Evolutionary conservation across 2,888 invertebrate genomes (phyloP), one percentile per base, ranked within the genome.

Genomic region (Cryptus viduatorius): DNA sequence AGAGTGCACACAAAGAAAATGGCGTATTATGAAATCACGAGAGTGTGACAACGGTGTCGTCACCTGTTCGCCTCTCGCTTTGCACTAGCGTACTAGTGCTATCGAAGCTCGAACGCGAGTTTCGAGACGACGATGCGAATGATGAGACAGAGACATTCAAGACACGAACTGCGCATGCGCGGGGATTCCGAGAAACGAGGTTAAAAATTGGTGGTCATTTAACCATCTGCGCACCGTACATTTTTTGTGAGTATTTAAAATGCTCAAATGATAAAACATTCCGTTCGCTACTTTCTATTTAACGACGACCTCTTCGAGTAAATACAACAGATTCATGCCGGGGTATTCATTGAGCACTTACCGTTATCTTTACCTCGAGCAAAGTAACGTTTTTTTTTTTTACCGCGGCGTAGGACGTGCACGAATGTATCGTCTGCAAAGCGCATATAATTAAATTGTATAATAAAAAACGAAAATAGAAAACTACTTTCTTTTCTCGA

Each of bases 1-100:
- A 88, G 86, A 85, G 86, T 89, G 87, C 88, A 90, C 90, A 90
- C 89, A 90, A 91, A 90, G 90, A 90, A 90, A 91, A 91, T 91
- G 90, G 90, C 90, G 90, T 89, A 89, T 89, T 86, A 89, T 88
- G 88, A 89, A 90, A 91, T 90, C 88, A 89, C 88, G 87, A 88
- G 84, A 83, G 86, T 84, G 86, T 89, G 89, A 89, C 89, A 90
- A 88, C 88, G 86, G 87, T 88, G 89, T 88, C 89, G 90, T 90
- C 90, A 90, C 89, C 88, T 89, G 90, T 90, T 90, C 87, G 86
- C 73, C 81, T 81, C 84, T 81, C 71, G 72, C 84, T 78, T 48
- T 68, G 78, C 37, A 81, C 81, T 84, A 69, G 78, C 61, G 61
- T 61, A 61, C 61, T 61, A 61, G 61, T 31, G 31, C 61, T 48